Evolutionary conservation across 37 sponge, comb jelly and placozoan species (phyloP).

Genomic region (Ianthella basta): DNA sequence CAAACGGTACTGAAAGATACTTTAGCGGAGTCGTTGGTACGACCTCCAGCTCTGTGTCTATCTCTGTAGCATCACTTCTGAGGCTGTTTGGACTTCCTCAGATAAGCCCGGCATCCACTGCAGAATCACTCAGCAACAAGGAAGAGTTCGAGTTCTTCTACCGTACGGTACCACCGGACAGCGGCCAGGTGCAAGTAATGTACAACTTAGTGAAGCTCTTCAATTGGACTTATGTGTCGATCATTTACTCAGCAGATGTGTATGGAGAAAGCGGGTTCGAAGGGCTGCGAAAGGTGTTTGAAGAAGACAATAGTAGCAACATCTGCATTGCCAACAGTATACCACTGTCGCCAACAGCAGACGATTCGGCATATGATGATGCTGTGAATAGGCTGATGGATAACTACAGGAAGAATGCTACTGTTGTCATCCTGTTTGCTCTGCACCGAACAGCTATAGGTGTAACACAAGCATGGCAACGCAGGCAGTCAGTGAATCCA

Average conservation of each 20-base stretch:
- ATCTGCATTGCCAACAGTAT: conserved; percentile 18
- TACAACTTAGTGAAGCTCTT: conserved; percentile 52
- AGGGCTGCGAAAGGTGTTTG: conserved; percentile 30
- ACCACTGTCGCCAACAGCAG: neutral
- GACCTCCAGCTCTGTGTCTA: conserved; percentile 61
- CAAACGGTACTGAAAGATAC: neutral
- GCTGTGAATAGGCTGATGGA: neutral
- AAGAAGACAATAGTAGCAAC: neutral
- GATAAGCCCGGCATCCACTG: conserved; percentile 75
- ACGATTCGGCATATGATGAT: neutral
- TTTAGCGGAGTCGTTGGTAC: conserved; percentile 75
- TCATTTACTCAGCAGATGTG: conserved; percentile 42
- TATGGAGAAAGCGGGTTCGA: conserved; percentile 54
- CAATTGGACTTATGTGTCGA: conserved; percentile 66
- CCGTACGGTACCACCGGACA: conserved; percentile 78
- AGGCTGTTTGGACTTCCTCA: conserved; percentile 72
- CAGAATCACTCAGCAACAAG: conserved; percentile 64
- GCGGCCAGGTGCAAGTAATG: conserved; percentile 65
- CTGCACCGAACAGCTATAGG: neutral
- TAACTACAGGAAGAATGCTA: conserved; percentile 36
- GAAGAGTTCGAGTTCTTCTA: conserved; percentile 74
- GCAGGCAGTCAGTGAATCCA: neutral
- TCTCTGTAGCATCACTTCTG: conserved; percentile 66
- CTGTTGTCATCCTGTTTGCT: conserved; percentile 59
- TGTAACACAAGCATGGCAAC: conserved; percentile 22